phyloP scores from a whole-genome alignment of 2,888 invertebrate species.

The Drosophila birchii region DNA sequence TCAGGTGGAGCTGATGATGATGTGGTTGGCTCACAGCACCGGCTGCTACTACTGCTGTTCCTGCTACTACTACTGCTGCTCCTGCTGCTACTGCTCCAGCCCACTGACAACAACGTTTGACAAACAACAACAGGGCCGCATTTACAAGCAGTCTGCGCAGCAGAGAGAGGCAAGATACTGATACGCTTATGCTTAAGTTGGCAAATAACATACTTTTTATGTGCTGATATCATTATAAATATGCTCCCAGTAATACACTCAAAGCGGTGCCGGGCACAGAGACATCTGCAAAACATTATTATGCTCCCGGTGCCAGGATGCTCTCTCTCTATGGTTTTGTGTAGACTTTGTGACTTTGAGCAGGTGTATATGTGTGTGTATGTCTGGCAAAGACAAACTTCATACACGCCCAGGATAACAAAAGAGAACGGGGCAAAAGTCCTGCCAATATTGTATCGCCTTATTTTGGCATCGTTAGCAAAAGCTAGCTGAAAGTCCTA shows the following conservation, averaged over 20 bases:
- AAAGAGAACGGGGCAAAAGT: slow-evolving; percentile 2
- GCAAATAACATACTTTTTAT: slow-evolving; percentile 59
- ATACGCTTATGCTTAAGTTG: slow-evolving; percentile 56
- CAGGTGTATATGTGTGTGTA: slow-evolving; percentile 2
- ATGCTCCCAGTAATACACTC: slow-evolving; percentile 43
- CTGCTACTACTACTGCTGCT: background rate
- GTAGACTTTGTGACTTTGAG: background rate
- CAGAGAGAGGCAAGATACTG: slow-evolving; percentile 8
- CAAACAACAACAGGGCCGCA: slow-evolving; percentile 41
- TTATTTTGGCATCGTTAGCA: slow-evolving; percentile 14
- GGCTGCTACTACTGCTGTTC: background rate
- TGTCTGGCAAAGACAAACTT: slow-evolving; percentile 8
- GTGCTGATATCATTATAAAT: slow-evolving; percentile 50
- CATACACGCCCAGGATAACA: slow-evolving; percentile 19
- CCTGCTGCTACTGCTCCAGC: background rate
- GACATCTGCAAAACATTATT: slow-evolving; percentile 24
- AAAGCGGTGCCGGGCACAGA: slow-evolving; percentile 26
- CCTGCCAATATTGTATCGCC: slow-evolving; percentile 4
- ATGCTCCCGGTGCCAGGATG: slow-evolving; percentile 14
- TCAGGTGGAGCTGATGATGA: slow-evolving; percentile 17
- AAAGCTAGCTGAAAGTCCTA: background rate
- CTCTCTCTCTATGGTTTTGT: background rate
- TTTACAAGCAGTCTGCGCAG: slow-evolving; percentile 17
- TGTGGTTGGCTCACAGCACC: slow-evolving; percentile 6
- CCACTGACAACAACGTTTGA: slow-evolving; percentile 43